Evolutionary conservation across 64 coral and sea anemone species (phyloP).

Genomic region (Platygyra sinensis): DNA sequence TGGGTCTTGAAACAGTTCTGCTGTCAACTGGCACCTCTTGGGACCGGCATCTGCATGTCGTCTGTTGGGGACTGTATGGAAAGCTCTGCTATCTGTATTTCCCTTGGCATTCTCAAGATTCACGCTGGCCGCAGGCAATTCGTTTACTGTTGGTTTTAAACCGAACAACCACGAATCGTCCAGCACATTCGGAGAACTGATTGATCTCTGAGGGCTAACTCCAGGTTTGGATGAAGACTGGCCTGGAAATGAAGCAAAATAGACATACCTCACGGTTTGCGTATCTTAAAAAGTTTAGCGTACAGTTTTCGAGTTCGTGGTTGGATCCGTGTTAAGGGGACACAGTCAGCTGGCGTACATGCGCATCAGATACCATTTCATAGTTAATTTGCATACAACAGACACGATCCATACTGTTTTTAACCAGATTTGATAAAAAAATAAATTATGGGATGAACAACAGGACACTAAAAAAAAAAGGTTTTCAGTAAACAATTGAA

Average conservation of each 20-base stretch:
- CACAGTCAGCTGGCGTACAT: too few species aligned
- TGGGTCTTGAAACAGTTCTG: not conserved
- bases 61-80: slow-evolving; percentile 7
- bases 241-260: not conserved
- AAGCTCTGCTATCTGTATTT: not conserved
- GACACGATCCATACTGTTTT: too few species aligned
- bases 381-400: too few species aligned
- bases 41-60: not conserved
- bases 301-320: too few species aligned
- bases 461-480: too few species aligned
- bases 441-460: too few species aligned
- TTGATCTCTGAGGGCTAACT: not conserved
- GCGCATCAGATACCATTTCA: too few species aligned
- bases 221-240: not conserved
- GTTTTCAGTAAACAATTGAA: too few species aligned
- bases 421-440: too few species aligned
- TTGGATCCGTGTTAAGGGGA: too few species aligned
- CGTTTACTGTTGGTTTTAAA: not conserved
- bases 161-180: not conserved
- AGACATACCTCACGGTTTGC: not conserved
- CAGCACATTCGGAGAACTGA: not conserved
- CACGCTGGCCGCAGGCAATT: not conserved
- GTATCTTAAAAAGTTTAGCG: too few species aligned
- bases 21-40: not conserved
- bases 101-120: not conserved